Percentiles rank a stretch among this genome's conserved stretches.
Evolutionary conservation across 2,113 vertebrate genomes (phyloP).

Genomic region (Gambusia affinis): DNA sequence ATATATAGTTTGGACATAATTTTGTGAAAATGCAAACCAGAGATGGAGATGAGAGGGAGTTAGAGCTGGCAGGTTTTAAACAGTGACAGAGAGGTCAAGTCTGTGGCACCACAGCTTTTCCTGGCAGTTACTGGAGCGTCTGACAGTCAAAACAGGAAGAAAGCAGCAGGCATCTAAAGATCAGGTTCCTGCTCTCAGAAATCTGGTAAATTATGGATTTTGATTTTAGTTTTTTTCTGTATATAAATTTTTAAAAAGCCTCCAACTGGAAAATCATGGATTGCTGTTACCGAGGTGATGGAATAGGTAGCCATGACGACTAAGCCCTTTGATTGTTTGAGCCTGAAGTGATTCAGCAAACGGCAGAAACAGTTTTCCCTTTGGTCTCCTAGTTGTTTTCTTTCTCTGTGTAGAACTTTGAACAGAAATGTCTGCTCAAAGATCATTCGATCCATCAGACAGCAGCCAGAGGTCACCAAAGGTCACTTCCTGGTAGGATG

Average conservation of each 20-base stretch:
- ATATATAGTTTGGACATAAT: not conserved
- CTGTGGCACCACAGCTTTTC: not conserved
- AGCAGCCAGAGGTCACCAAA: no score
- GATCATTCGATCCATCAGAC: no score
- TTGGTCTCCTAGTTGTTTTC: no score
- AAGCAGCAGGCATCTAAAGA: not conserved
- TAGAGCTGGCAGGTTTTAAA: no score
- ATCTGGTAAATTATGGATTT: not conserved
- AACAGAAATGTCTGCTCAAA: no score
- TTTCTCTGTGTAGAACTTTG: no score
- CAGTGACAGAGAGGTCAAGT: no score
- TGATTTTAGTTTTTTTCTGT: not conserved
- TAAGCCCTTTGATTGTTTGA: not conserved
- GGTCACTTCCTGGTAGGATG: no score
- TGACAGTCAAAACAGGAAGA: not conserved
- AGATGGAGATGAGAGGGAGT: no score
- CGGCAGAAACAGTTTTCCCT: not conserved
- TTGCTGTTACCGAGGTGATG: not conserved
- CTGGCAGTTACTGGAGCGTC: not conserved
- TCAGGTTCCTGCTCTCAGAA: not conserved
- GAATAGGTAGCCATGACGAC: not conserved
- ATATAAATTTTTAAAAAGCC: not conserved
- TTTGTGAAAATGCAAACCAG: not conserved
- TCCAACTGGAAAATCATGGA: not conserved
- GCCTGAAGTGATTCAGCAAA: not conserved